Conservation (phyloP, 2,888 invertebrate genomes). For the Saturnia pavonia region DNA sequence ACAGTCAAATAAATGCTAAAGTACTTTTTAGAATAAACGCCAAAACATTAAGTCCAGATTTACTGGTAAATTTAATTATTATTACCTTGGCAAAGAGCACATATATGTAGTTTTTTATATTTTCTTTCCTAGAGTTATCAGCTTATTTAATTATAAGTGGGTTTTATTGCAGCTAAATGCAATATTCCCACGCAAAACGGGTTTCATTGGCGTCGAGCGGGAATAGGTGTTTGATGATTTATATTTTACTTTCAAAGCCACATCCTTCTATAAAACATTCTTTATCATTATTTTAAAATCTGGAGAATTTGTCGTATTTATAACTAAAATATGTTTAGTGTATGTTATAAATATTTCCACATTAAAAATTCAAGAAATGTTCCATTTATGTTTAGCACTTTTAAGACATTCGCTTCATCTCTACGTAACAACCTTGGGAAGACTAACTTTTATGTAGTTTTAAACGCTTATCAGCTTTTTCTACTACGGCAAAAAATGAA, state of each 20-base stretch:
- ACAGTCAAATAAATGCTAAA: too few species aligned
- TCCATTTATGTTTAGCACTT: neutral
- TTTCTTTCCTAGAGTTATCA: neutral
- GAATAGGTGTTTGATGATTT: conserved; percentile 4
- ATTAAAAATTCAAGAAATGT: too few species aligned
- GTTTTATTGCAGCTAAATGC: conserved; percentile 7
- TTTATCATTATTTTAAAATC: neutral
- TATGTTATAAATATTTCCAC: neutral
- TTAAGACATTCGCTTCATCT: neutral
- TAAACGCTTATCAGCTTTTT: neutral
- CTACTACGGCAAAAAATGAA: too few species aligned
- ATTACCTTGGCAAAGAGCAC: neutral
- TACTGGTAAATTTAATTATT: neutral
- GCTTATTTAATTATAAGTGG: conserved; percentile 3
- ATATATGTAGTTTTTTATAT: neutral
- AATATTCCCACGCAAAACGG: conserved; percentile 9
- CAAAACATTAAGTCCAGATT: neutral
- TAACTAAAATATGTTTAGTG: neutral
- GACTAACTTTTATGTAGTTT: neutral
- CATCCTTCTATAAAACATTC: neutral
- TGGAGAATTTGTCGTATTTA: neutral
- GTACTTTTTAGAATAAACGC: neutral
- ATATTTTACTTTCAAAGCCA: conserved; percentile 4
- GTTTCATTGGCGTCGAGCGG: neutral
- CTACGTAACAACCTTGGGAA: neutral